Base-by-base conservation (phyloP, 2,113 vertebrate genomes). In the Loxodonta africana region DNA sequence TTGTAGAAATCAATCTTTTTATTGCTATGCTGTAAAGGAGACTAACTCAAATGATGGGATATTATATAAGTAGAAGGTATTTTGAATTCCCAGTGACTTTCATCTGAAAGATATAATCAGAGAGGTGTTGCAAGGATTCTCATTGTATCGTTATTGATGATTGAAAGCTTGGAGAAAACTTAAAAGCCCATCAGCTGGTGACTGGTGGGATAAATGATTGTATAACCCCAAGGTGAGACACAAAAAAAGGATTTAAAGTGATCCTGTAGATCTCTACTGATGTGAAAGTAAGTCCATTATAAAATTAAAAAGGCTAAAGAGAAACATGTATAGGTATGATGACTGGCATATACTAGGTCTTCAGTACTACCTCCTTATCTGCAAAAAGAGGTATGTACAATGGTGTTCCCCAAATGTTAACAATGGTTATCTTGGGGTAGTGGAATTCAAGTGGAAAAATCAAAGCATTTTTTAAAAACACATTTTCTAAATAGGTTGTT, bases 61-160 rank as follows among this genome's bases (percentile, higher is more conserved):
- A 71, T 80, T 94, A 23, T 28, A 46, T 85, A 60, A 81, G 80
- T 63, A 15, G 81, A 25, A 83, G 33, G 25, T 78, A 41, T 63
- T 88, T 84, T 57, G 57, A 94, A 80, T 95, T 92, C 37, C 60
- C 7, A 93, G 41, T 89, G 87, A 69, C 26, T 84, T 91, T 96
- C 78, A 46, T 77, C 86, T 93, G 44, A 53, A 96, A 86, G 41
- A 83, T 20, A 73, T 63, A 85, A 73, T 51, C 83, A n/a, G 87
- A 85, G 37, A 78, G 63, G 81, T 69, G 8, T 78, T 69, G 14
- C 83, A 95, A 80, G 17, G 14, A 9, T 82, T 80, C 76, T 91
- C 73, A n/a, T 30, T 73, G 30, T 28, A 86, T 83, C 41, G 83
- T 62, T 89, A 1, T 62, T 83, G 90, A 92, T 78, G 60, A 85